Conservation (phyloP, 2,113 vertebrate genomes). For the Bubo scandiacus region DNA sequence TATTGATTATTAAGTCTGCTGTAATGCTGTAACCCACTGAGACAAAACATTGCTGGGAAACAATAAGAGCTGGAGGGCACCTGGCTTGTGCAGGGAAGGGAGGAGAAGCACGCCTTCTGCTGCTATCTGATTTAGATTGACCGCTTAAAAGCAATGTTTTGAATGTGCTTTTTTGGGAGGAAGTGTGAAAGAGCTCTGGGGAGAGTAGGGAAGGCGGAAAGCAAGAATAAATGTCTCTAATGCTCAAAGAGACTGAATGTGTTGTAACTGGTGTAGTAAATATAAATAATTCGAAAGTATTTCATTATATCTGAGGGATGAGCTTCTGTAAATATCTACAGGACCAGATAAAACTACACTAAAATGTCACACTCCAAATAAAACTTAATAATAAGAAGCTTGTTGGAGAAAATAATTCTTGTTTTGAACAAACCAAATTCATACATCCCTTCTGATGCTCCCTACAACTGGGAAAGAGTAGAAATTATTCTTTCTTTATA, state of each 20-base stretch:
- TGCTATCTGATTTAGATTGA: not conserved
- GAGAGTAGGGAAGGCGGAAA: not conserved
- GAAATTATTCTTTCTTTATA: not conserved
- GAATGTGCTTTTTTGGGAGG: not conserved
- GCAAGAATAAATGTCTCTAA: not conserved
- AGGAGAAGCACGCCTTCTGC: not conserved
- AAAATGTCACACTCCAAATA: not conserved
- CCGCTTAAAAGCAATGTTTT: conserved; percentile 1
- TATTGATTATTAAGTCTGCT: conserved; percentile 39
- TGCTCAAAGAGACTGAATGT: not conserved
- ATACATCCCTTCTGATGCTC: not conserved
- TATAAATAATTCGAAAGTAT: not conserved
- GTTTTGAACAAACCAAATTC: not conserved
- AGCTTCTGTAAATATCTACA: not conserved
- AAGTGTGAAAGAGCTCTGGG: not conserved
- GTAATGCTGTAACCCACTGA: conserved; percentile 27
- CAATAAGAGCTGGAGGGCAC: conserved; percentile 24
- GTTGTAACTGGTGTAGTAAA: not conserved
- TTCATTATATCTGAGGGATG: not conserved
- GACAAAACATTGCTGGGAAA: conserved; percentile 34
- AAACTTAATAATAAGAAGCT: not conserved
- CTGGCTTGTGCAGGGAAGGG: not conserved
- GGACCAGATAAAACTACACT: not conserved
- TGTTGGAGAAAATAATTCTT: not conserved
- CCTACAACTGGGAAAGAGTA: not conserved